These are phyloP conservation scores for Anguilla japonica DNA, from an alignment of 2,113 vertebrate genomes.

Conservation along the genomic window DNA sequence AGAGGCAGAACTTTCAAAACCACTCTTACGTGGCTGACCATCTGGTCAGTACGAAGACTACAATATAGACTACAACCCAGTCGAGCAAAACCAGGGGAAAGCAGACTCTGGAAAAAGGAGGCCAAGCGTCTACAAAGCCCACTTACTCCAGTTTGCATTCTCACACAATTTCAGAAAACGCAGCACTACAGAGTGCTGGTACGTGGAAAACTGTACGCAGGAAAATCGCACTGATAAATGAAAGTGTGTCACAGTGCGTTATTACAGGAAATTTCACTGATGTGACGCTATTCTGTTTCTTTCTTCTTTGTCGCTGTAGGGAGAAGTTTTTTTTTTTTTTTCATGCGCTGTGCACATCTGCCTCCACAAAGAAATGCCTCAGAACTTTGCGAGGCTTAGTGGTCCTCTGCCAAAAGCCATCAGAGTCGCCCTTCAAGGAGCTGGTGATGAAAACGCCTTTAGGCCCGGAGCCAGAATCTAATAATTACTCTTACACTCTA, in stretches of 20 bases:
- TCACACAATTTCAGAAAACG: too few species aligned
- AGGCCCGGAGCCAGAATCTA: neutral
- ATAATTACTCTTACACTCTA: constrained; percentile 8
- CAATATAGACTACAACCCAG: too few species aligned
- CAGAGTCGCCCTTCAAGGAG: neutral
- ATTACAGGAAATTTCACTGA: neutral
- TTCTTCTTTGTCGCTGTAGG: neutral
- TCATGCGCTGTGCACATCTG: neutral
- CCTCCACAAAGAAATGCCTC: neutral
- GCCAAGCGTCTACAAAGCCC: too few species aligned
- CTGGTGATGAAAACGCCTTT: neutral
- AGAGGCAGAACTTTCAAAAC: too few species aligned
- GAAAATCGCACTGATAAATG: neutral
- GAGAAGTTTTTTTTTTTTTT: neutral
- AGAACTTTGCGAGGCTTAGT: neutral
- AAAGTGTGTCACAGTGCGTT: neutral
- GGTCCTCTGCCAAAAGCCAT: neutral
- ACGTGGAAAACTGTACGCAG: neutral
- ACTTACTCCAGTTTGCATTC: too few species aligned
- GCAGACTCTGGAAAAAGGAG: too few species aligned
- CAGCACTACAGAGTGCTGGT: too few species aligned
- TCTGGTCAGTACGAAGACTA: too few species aligned
- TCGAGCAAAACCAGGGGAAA: too few species aligned
- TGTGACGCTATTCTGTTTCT: neutral
- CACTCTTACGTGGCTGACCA: too few species aligned